Conservation (phyloP, 1,140 invertebrate species). For the Euura lappo region DNA sequence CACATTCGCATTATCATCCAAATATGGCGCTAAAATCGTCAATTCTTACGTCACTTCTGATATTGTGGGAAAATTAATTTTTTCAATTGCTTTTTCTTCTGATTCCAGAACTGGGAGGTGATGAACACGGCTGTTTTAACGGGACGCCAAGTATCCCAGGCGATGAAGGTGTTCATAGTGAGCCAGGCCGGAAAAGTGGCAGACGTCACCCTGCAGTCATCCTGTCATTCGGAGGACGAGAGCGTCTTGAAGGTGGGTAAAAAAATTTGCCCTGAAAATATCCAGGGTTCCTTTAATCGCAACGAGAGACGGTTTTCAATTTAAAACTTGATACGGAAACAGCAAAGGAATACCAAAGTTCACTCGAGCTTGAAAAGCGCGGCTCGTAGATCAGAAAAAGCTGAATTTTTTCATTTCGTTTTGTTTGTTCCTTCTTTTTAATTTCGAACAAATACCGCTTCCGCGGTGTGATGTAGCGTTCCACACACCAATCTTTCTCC, state of each 20-base stretch:
- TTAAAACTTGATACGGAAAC: neutral
- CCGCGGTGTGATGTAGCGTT: too few relatives aligned
- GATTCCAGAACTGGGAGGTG: constrained; percentile 88
- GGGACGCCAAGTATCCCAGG: constrained; percentile 89
- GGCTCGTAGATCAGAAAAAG: too few relatives aligned
- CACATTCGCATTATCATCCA: too few relatives aligned
- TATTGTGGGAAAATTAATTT: too few relatives aligned
- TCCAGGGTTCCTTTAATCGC: neutral
- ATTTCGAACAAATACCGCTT: too few relatives aligned
- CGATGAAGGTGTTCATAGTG: constrained; percentile 95
- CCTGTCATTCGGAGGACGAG: constrained; percentile 93
- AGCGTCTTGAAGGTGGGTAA: constrained; percentile 91
- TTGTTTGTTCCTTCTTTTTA: too few relatives aligned
- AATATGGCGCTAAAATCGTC: too few relatives aligned
- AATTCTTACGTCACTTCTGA: too few relatives aligned
- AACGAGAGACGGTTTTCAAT: neutral
- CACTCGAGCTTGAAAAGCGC: neutral
- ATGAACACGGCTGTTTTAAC: constrained; percentile 96
- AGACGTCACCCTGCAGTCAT: constrained; percentile 94
- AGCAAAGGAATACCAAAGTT: neutral
- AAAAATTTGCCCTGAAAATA: neutral
- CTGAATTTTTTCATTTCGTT: too few relatives aligned
- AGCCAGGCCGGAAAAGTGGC: constrained; percentile 91
- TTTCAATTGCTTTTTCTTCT: constrained; percentile 9
- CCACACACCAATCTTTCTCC: too few relatives aligned